Percentiles rank a stretch among this genome's conserved stretches.
phyloP scores from a whole-genome alignment of 2,888 invertebrate species.

The Spodoptera exigua region DNA sequence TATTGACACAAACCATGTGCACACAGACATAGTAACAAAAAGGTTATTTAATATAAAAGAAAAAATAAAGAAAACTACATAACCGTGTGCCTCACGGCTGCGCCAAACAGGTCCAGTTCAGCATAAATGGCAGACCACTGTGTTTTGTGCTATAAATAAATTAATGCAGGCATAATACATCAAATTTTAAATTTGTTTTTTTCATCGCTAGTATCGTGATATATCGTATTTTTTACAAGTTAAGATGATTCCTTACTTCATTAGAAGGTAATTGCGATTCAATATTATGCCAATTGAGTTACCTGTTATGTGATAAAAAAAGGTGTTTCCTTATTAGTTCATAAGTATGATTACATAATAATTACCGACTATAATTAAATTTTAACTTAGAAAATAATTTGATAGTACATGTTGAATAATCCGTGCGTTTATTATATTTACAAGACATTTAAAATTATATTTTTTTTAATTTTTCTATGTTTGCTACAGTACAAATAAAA shows the following conservation, averaged over 20 bases:
- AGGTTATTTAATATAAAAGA: too few species aligned
- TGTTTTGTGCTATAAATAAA: conserved; percentile 1
- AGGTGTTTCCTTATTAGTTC: conserved; percentile 49
- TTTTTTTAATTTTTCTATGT: neutral
- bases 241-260: conserved; percentile 21
- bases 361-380: conserved; percentile 8
- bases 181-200: conserved; percentile 23
- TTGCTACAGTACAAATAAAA: conserved; percentile 42
- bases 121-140: too few species aligned
- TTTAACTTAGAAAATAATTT: neutral
- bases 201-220: conserved; percentile 26
- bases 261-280: conserved; percentile 11
- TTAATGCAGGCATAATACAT: conserved; percentile 11
- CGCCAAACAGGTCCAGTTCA: too few species aligned
- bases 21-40: too few species aligned
- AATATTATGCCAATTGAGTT: conserved; percentile 8
- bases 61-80: too few species aligned
- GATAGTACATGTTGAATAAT: conserved; percentile 4
- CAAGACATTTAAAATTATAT: too few species aligned
- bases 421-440: neutral
- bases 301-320: conserved; percentile 26
- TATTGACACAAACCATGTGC: too few species aligned
- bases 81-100: too few species aligned
- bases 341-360: conserved; percentile 23
- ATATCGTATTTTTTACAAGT: conserved; percentile 24